phyloP scores from a whole-genome alignment of 2,888 invertebrate genomes.

The Anagyrus pseudococci region DNA sequence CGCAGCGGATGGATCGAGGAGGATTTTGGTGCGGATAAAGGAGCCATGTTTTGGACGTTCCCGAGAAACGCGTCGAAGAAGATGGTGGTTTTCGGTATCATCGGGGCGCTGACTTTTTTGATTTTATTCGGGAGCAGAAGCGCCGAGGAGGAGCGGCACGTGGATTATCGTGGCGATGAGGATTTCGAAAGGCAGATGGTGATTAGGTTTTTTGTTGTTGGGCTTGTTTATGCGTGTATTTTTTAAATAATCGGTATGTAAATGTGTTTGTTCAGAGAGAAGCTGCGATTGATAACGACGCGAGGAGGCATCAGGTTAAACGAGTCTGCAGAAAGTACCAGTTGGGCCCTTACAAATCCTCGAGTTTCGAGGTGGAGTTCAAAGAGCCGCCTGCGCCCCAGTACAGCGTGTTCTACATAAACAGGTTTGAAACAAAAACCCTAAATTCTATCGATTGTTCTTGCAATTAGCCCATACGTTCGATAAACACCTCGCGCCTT shows the following conservation, averaged over 20 bases:
- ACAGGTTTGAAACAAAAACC: constrained; percentile 50
- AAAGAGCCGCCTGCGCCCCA: constrained; percentile 63
- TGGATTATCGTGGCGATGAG: not conserved
- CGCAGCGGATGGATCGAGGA: not conserved
- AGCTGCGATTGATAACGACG: constrained; percentile 64
- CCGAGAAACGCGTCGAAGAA: constrained; percentile 1
- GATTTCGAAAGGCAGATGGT: not conserved
- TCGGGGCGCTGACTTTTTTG: not conserved
- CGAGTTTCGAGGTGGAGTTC: constrained; percentile 43
- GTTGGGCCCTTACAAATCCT: constrained; percentile 55
- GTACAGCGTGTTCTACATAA: constrained; percentile 62
- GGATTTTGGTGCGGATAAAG: not conserved
- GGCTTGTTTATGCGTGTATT: too few relatives aligned
- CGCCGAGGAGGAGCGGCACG: not conserved
- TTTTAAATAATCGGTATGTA: too few relatives aligned
- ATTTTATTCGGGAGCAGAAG: constrained; percentile 11
- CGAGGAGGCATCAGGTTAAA: constrained; percentile 51
- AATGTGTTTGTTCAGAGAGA: constrained; percentile 48
- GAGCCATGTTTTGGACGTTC: constrained; percentile 5
- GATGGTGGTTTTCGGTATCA: constrained; percentile 1
- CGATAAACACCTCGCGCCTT: not conserved
- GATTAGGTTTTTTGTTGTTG: too few relatives aligned
- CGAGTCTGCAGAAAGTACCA: constrained; percentile 58
- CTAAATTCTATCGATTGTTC: not conserved
- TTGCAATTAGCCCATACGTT: not conserved